phyloP scores from a whole-genome alignment of 1,140 invertebrate species.

The Caenorhabditis brenneri region DNA sequence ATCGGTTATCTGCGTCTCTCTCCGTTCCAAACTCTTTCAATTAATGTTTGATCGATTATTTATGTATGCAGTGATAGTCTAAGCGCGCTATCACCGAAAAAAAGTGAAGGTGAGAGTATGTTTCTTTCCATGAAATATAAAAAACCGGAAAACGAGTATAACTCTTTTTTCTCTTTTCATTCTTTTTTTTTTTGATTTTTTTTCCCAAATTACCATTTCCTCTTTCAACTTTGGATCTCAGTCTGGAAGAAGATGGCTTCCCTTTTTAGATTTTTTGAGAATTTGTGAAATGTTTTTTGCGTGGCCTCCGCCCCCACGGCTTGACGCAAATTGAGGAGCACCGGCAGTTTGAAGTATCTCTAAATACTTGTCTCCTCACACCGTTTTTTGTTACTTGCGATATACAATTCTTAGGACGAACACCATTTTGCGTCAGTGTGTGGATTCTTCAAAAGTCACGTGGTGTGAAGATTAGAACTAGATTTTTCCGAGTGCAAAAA shows the following conservation, averaged over 20 bases:
- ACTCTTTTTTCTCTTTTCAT: neutral
- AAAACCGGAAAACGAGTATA: constrained; percentile 6
- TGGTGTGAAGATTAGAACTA: neutral
- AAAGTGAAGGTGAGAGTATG: constrained; percentile 12
- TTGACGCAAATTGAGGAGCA: constrained; percentile 38
- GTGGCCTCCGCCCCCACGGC: neutral
- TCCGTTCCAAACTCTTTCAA: constrained; percentile 7
- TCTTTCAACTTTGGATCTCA: no score
- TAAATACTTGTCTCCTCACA: constrained; percentile 37
- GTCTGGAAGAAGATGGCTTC: no score
- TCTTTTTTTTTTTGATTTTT: neutral
- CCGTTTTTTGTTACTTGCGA: neutral
- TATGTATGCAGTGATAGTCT: constrained; percentile 27
- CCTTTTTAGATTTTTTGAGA: no score
- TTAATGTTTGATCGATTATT: constrained; percentile 43
- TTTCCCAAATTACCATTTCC: no score
- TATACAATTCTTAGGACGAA: neutral
- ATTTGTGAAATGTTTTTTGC: neutral
- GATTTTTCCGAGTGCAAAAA: neutral
- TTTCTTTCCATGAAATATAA: neutral
- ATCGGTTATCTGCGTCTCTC: constrained; percentile 8
- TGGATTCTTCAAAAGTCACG: constrained; percentile 16
- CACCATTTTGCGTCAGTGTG: constrained; percentile 10
- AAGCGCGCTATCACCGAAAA: constrained; percentile 16
- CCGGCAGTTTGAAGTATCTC: constrained; percentile 18